Evolutionary conservation across 2,113 vertebrate genomes (phyloP), one percentile per base, ranked within the genome.

Genomic region (Andinoacara biseriatus): DNA sequence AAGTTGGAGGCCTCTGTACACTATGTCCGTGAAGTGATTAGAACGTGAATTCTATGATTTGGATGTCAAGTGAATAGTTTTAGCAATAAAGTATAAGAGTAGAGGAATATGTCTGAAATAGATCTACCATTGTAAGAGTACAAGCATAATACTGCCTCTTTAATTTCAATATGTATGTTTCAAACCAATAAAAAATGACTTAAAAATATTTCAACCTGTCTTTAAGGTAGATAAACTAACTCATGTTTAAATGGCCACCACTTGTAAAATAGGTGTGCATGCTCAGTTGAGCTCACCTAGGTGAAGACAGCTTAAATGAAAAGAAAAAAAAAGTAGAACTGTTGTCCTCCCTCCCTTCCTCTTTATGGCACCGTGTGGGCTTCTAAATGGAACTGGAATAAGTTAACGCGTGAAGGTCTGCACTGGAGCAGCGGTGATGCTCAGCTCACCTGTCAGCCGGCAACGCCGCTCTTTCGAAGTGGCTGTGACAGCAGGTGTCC

Each of bases 401-500:
- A 62, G 72, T 76, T 52, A 60, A 82, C 13, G 63, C 49, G 13
- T 56, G 40, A 77, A 43, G 67, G 88, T 17, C 14, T 54, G 29
- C 72, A 72, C 58, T 38, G 78, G 65, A 49, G 59, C 57, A 83
- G 7, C 60, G 26, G 46, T 15, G 40, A 31, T 7, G 84, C 90
- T 81, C 43, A 11, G 83, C 91, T 93, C 83, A 84, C 90, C 90
- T 94, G 94, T 93, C 94, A 93, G 58, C 65, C 5, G 14, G 67
- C 77, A 57, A 60, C 17, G 33, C 54, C n/a, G 56, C 79, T 78
- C 75, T 60, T 65, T 67, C 17, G 86, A 93, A 94, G 89, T 43
- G 79, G 67, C 88, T 35, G 38, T 91, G 93, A 94, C 93, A 93
- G 87, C 87, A 92, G 93, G 94, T 95, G 91, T 94, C 92, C 93